A percentile compares a stretch with the other conserved stretches of the same genome.
Conservation (phyloP, 2,797 vertebrate species). For the Sebastes wilsoni region DNA sequence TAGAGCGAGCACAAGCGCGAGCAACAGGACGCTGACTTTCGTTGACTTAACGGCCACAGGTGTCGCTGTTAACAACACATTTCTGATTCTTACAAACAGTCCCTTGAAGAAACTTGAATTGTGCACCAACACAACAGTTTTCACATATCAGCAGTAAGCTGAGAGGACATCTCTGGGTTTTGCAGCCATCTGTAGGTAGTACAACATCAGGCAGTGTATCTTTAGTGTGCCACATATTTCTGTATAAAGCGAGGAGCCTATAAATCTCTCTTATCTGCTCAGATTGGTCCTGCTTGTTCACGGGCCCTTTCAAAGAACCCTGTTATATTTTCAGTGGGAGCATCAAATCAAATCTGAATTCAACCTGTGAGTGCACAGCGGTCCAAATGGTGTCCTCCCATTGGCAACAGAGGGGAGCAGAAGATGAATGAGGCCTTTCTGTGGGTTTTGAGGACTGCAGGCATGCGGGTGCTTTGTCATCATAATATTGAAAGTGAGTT, state of each 20-base stretch:
- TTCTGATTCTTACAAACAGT: too few relatives aligned
- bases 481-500: conserved; percentile 53
- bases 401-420: conserved; percentile 39
- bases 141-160: not conserved
- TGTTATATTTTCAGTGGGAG: conserved; percentile 42
- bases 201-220: not conserved
- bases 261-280: conserved; percentile 55
- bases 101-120: too few relatives aligned
- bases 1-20: too few relatives aligned
- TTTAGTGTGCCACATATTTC: conserved; percentile 29
- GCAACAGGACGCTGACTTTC: too few relatives aligned
- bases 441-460: conserved; percentile 44
- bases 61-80: too few relatives aligned
- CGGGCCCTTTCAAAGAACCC: not conserved
- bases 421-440: conserved; percentile 61
- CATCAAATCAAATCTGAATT: conserved; percentile 58
- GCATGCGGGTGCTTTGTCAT: conserved; percentile 58
- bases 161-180: not conserved
- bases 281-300: conserved; percentile 28
- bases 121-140: not conserved
- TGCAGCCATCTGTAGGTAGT: not conserved
- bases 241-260: conserved; percentile 17
- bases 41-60: too few relatives aligned
- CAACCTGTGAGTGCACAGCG: conserved; percentile 28
- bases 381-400: conserved; percentile 38